These are phyloP conservation scores for Euwallacea similis DNA, from an alignment of 1,140 invertebrate genomes.

Conservation along the genomic window DNA sequence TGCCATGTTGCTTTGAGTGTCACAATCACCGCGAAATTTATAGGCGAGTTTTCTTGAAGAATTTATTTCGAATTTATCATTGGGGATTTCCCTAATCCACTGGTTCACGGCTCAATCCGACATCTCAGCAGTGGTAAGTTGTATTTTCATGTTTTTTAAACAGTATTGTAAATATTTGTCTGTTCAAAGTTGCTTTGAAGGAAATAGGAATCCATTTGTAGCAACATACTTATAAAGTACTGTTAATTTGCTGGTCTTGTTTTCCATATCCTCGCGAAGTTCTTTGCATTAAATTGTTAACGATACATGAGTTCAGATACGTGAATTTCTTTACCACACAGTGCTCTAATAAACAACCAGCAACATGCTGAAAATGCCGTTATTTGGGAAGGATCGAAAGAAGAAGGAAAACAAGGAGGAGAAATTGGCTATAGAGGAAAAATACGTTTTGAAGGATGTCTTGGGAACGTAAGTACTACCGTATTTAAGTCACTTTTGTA, in stretches of 20 bases:
- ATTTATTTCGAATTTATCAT: no score
- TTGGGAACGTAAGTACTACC: conserved; percentile 76
- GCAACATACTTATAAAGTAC: background rate
- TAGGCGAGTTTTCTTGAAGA: no score
- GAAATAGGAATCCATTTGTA: background rate
- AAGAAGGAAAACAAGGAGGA: conserved; percentile 78
- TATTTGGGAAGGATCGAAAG: conserved; percentile 85
- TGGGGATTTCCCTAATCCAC: no score
- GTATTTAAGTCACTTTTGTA: background rate
- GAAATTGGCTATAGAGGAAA: conserved; percentile 79
- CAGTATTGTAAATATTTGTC: conserved; percentile 27
- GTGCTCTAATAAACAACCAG: conserved; percentile 6
- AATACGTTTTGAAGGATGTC: conserved; percentile 84
- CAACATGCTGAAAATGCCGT: conserved; percentile 66
- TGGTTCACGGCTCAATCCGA: background rate
- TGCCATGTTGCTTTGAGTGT: no score
- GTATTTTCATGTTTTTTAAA: conserved; percentile 23
- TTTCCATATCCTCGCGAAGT: background rate
- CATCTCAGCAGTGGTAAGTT: conserved; percentile 4
- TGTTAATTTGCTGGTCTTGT: conserved; percentile 7
- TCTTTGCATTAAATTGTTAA: conserved; percentile 1
- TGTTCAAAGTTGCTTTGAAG: background rate
- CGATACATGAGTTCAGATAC: conserved; percentile 8
- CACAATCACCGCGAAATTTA: no score
- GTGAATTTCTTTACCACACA: background rate